Evolutionary conservation across 2,113 vertebrate species (phyloP).

Genomic region (Corythoichthys haematopterus): DNA sequence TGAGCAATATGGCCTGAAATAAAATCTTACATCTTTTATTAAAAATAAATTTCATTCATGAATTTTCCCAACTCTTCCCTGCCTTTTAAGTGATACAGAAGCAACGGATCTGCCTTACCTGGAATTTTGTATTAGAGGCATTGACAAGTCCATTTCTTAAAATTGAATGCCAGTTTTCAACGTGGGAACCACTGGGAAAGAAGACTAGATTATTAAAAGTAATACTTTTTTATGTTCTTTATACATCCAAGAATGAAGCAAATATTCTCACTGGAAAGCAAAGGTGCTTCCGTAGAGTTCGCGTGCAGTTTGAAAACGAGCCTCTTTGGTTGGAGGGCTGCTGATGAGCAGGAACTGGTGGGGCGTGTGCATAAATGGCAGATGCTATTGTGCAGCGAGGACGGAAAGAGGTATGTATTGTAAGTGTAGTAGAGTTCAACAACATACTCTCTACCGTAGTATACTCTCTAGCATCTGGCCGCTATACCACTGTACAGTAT

Average conservation of each 20-base stretch:
- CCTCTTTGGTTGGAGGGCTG: slow-evolving; percentile 93
- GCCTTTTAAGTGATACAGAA: too few relatives aligned
- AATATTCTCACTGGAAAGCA: slow-evolving; percentile 88
- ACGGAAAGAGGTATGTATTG: neutral
- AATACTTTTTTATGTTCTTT: neutral
- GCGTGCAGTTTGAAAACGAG: slow-evolving; percentile 88
- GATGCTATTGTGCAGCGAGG: slow-evolving; percentile 78
- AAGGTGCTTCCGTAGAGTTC: slow-evolving; percentile 96
- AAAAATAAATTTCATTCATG: too few relatives aligned
- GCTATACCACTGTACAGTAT: neutral
- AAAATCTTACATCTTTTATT: too few relatives aligned
- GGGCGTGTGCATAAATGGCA: slow-evolving; percentile 97
- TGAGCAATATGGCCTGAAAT: too few relatives aligned
- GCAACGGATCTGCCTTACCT: slow-evolving; percentile 69
- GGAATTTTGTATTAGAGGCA: slow-evolving; percentile 90
- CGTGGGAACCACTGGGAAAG: slow-evolving; percentile 86
- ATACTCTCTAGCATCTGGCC: neutral
- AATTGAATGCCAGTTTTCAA: slow-evolving; percentile 98
- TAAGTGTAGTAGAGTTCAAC: neutral
- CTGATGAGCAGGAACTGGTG: slow-evolving; percentile 98
- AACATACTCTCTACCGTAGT: neutral
- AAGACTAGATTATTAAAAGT: neutral
- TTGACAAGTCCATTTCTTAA: slow-evolving; percentile 91
- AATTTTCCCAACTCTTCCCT: too few relatives aligned
- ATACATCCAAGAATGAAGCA: neutral